Evolutionary conservation across 2,113 vertebrate species (phyloP), one percentile per base, ranked within the genome.

Genomic region (Mobula birostris): DNA sequence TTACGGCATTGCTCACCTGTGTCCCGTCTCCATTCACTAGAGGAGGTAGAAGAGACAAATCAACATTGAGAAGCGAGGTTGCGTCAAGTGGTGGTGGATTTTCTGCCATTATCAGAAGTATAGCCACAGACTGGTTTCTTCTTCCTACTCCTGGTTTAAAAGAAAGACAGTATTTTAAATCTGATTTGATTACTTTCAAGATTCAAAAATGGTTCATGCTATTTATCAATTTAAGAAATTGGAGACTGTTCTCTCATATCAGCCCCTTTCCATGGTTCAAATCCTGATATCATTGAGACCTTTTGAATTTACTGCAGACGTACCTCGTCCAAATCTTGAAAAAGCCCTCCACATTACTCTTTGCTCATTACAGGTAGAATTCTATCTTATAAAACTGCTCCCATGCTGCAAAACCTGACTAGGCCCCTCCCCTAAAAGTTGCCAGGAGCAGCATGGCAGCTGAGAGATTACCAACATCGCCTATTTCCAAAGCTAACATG

Each of bases 11-110:
- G 17, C 96, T 97, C 98, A 99, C 98, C 98, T 99, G 98, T 94
- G 98, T 97, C 95, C 98, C 98, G 95, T 99, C 98, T 80, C 98
- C 98, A 92, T 99, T 99, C 96, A 98, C 98, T 97, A 99, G 96
- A 95, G 98, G 96, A 95, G 98, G 97, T 70, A 99, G 97, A 95
- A 99, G 97, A 95, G 98, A 98, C 96, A 98, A 98, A 96, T 99
- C 98, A 95, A 97, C 97, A 97, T 97, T 98, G 96, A 98, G 97
- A 96, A 98, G 97, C 94, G 98, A 98, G 97, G 98, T 96, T 96
- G 97, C 97, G 97, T 99, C 98, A 97, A 99, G 96, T 95, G 98
- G 97, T 0, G 98, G 97, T 96, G 98, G 98, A 97, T 98, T 98
- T 96, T 99, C 98, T 97, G 98, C 98, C 98, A 99, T 99, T 97